Conservation (phyloP, 2,113 vertebrate genomes). For the Neodontobutis hainanensis region DNA sequence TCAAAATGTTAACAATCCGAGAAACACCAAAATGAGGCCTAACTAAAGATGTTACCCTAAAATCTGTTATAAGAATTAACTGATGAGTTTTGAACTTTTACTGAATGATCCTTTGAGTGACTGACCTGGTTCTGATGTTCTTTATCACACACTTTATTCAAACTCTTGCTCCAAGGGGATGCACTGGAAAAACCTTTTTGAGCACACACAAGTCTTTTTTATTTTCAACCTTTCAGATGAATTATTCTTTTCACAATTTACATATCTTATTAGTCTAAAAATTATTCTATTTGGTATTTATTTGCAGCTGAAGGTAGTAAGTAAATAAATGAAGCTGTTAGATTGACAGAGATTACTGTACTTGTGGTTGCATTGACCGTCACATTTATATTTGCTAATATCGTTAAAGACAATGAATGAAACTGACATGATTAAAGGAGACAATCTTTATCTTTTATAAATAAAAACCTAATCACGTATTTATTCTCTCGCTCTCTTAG, state of each 20-base stretch:
- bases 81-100: not conserved
- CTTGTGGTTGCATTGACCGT: no score
- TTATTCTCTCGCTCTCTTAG: conserved; percentile 78
- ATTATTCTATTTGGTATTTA: not conserved
- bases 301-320: no score
- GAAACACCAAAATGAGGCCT: not conserved
- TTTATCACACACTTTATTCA: conserved; percentile 21
- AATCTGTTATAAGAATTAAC: not conserved
- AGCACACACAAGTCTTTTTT: not conserved
- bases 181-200: not conserved
- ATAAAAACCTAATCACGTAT: no score
- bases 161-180: not conserved
- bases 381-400: no score
- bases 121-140: not conserved
- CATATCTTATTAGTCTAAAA: conserved; percentile 1
- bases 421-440: no score
- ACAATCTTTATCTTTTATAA: no score
- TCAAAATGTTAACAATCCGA: not conserved
- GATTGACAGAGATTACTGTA: no score
- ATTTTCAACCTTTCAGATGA: not conserved
- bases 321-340: no score
- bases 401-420: no score
- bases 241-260: not conserved
- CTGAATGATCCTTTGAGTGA: not conserved
- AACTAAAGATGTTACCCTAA: not conserved